Percentiles rank a stretch among this genome's conserved stretches.
Conservation (phyloP, 2,888 invertebrate genomes). For the Ischnura elegans region DNA sequence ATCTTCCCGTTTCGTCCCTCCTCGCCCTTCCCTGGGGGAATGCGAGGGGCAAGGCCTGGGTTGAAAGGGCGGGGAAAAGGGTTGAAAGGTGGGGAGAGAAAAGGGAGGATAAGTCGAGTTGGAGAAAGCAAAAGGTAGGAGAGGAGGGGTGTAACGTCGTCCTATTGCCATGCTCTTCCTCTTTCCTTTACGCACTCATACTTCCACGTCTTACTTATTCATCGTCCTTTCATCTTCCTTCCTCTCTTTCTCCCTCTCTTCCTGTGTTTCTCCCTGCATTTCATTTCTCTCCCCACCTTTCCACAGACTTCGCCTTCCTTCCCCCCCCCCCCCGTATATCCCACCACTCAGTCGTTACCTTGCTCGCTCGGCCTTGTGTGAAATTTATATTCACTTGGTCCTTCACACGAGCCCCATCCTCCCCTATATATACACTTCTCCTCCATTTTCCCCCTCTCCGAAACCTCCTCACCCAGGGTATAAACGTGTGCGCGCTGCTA, state of each 20-base stretch:
- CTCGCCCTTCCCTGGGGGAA: not conserved
- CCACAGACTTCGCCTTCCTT: not conserved
- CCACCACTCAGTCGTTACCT: not conserved
- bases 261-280: not conserved
- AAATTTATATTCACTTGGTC: constrained; percentile 30
- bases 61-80: not conserved
- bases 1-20: not conserved
- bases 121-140: not conserved
- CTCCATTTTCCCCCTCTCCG: no score
- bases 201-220: constrained; percentile 24
- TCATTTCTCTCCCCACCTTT: not conserved
- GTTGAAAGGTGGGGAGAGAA: not conserved
- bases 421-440: no score
- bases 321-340: no score
- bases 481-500: not conserved
- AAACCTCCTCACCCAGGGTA: no score
- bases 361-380: not conserved
- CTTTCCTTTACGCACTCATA: not conserved
- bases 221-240: not conserved
- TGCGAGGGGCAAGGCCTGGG: not conserved
- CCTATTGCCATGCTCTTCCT: not conserved
- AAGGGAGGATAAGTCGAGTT: not conserved
- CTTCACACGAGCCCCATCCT: not conserved
- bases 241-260: not conserved
- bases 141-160: not conserved